A percentile compares a stretch with the other conserved stretches of the same genome.
These are phyloP conservation scores for Tragelaphus buxtoni DNA, from an alignment of 2,113 vertebrate genomes.

Conservation along the genomic window DNA sequence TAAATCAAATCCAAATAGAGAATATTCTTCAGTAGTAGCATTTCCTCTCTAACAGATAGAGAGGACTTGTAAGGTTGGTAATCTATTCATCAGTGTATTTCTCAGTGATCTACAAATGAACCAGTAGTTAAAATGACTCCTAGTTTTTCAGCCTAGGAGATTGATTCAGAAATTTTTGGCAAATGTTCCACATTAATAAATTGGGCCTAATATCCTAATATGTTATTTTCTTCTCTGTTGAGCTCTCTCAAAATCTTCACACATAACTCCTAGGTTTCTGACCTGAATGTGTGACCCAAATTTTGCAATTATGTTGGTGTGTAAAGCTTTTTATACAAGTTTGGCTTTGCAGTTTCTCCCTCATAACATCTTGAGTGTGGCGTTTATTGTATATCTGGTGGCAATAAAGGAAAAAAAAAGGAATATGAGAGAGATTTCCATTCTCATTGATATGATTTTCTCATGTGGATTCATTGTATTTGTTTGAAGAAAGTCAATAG, in stretches of 20 bases:
- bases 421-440: neutral
- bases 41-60: neutral
- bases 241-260: neutral
- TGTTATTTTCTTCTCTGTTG: neutral
- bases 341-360: neutral
- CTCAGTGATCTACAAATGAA: neutral
- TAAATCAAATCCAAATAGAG: neutral
- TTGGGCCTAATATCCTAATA: neutral
- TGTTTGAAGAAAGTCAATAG: neutral
- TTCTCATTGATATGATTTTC: neutral
- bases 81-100: neutral
- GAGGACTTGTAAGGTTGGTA: neutral
- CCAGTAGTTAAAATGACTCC: neutral
- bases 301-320: neutral
- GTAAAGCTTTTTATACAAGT: neutral
- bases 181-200: neutral
- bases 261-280: neutral
- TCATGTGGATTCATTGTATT: neutral
- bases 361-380: neutral
- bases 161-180: neutral
- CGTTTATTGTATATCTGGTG: neutral
- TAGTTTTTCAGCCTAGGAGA: neutral
- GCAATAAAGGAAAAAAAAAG: neutral
- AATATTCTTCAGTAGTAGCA: neutral
- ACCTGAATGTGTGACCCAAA: neutral